Evolutionary conservation across 2,113 vertebrate genomes (phyloP), one percentile per base, ranked within the genome.

Genomic region (Tenebrosternarchus preto): DNA sequence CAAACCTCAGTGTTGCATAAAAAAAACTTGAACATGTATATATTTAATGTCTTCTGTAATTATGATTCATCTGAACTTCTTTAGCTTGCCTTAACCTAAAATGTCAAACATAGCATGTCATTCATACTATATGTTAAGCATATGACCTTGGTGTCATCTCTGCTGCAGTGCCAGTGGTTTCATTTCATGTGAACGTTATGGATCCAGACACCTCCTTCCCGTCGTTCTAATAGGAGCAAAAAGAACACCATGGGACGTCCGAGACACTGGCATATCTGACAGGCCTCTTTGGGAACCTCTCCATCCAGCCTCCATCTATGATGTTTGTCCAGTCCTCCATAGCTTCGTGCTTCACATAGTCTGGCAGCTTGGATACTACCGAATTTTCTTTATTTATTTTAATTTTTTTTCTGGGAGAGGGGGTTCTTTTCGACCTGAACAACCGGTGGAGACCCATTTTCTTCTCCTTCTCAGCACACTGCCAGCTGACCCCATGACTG

Each of bases 401-500:
- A n/a, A n/a, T n/a, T n/a, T n/a, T n/a, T n/a, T n/a, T n/a, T n/a
- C n/a, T n/a, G n/a, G n/a, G n/a, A n/a, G n/a, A n/a, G n/a, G n/a
- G n/a, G n/a, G n/a, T n/a, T n/a, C n/a, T 84, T 67, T 87, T 70
- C 82, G 87, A 88, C 80, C 86, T 83, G 84, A 84, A 71, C 86
- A 89, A 86, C 84, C 85, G 79, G 77, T 66, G 76, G 66, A 22
- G 56, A 69, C 80, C 79, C 60, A 55, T 87, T 88, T 88, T 84
- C 77, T 82, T 78, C 86, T 85, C 82, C 80, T 61, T 43, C 77
- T 53, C 76, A 71, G 75, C 85, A 84, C 86, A 84, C 86, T 83
- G 81, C 80, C 56, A 76, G 46, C 71, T 91, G 91, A 93, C 92
- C 92, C 82, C 81, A 85, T 87, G 86, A 89, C 88, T 90, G 89